Base-by-base conservation (phyloP, 2,113 vertebrate species). In the Vulpes lagopus region DNA sequence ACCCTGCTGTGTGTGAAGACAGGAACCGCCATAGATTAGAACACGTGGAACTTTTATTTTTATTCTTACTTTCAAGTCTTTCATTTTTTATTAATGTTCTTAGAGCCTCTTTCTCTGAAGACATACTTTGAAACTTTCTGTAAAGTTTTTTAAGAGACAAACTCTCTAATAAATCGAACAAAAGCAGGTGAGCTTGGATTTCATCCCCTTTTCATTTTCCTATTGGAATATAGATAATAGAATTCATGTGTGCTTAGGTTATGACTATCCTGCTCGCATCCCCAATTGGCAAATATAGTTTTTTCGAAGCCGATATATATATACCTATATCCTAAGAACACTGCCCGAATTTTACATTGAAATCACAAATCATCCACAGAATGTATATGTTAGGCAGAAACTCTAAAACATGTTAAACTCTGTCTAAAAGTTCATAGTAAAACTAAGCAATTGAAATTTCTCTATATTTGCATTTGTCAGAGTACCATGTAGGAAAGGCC, bases 21-120 rank as follows among this genome's bases (percentile, higher is more conserved):
- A 17, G 67, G 23, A 73, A 5, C 71, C 5, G 25, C 16, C 22
- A 43, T 91, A 93, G 88, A 85, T 96, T 93, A 96, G 82, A 93
- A 67, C 30, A 51, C 4, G 3, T 30, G 69, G 69, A 84, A 43
- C 57, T 97, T 97, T 96, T 87, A 38, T 78, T 96, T 97, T 95
- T 97, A 55, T 49, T 55, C 89, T 95, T 91, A 12, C 74, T 92
- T 96, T 96, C 84, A 97, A 87, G 84, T 87, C 60, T 90, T 5
- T 60, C 65, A 25, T 90, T 97, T 97, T 96, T 92, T 96, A 73
- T 97, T 86, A 95, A 80, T 83, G 55, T 74, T 89, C 89, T 93
- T 91, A 91, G 65, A 96, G 73, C 17, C n/a, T 25, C 22, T 84
- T 93, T 82, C 25, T 89, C 64, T 88, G 89, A 92, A 89, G 79